Evolutionary conservation across 2,113 vertebrate genomes (phyloP).

Genomic region (Egretta garzetta): DNA sequence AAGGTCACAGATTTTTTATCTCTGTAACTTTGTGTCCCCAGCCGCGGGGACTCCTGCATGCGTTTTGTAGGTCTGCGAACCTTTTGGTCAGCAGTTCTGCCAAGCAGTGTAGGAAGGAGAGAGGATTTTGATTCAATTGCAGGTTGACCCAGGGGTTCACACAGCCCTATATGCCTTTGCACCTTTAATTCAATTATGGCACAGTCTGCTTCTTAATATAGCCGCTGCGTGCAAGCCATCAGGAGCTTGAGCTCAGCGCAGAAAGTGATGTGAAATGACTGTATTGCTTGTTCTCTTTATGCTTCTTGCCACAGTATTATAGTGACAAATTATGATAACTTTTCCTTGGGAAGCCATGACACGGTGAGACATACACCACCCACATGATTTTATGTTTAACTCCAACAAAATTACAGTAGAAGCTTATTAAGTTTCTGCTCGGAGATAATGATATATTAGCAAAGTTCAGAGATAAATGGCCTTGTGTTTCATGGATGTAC

Average conservation of each 20-base stretch:
- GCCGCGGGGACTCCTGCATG: background rate
- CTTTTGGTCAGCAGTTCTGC: constrained; percentile 64
- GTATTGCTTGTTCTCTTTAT: constrained; percentile 32
- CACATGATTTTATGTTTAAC: constrained; percentile 56
- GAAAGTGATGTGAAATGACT: constrained; percentile 22
- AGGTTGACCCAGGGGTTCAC: constrained; percentile 36
- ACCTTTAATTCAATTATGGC: constrained; percentile 68
- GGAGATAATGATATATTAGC: constrained; percentile 25
- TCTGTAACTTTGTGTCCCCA: background rate
- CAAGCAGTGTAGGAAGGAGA: constrained; percentile 28
- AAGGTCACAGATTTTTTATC: constrained; percentile 53
- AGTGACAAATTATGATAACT: constrained; percentile 64
- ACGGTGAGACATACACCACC: constrained; percentile 18
- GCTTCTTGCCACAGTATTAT: constrained; percentile 24
- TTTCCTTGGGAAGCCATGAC: constrained; percentile 58
- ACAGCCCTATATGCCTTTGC: constrained; percentile 42
- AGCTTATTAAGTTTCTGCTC: constrained; percentile 60
- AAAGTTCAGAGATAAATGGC: constrained; percentile 36
- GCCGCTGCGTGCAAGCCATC: background rate
- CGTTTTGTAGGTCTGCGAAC: background rate
- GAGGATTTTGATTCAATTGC: constrained; percentile 51
- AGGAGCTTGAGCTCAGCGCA: background rate
- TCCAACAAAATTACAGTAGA: constrained; percentile 56
- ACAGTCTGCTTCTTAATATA: constrained; percentile 62
- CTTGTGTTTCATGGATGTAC: background rate